Evolutionary conservation across 2,888 invertebrate genomes (phyloP).

Genomic region (Hirtodrosophila confusa): DNA sequence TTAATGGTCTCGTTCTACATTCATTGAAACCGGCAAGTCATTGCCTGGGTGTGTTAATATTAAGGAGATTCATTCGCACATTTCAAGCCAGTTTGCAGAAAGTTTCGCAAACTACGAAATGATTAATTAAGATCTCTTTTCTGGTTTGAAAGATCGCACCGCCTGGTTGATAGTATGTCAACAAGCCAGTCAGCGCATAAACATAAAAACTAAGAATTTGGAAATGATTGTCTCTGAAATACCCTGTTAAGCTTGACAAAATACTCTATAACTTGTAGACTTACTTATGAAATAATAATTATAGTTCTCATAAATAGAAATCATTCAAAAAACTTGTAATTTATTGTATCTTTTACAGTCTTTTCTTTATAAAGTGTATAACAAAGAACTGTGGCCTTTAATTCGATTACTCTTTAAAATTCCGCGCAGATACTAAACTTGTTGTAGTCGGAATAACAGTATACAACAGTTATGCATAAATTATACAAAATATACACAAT

Average conservation of each 20-base stretch:
- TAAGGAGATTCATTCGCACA: conserved; percentile 25
- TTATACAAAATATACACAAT: conserved; percentile 23
- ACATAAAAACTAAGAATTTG: background rate
- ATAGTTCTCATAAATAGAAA: no score
- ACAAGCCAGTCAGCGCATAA: conserved; percentile 29
- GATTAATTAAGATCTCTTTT: conserved; percentile 32
- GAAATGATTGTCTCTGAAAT: background rate
- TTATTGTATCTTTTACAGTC: background rate
- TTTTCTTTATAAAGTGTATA: background rate
- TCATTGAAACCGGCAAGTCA: conserved; percentile 36
- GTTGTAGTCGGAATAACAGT: conserved; percentile 37
- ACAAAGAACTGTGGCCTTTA: conserved; percentile 19
- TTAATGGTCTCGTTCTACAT: conserved; percentile 41
- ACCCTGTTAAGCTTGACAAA: conserved; percentile 4
- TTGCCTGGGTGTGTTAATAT: conserved; percentile 29
- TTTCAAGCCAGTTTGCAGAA: conserved; percentile 42
- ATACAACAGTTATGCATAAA: conserved; percentile 61
- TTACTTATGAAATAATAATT: no score
- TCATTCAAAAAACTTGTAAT: no score
- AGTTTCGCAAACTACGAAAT: conserved; percentile 31
- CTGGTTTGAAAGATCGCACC: conserved; percentile 15
- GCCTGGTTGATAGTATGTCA: conserved; percentile 45
- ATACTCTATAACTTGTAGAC: background rate
- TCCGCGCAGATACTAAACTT: background rate
- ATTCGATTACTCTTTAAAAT: background rate